These are phyloP conservation scores for Phalera bucephala DNA, from an alignment of 2,888 invertebrate species.

Conservation along the genomic window DNA sequence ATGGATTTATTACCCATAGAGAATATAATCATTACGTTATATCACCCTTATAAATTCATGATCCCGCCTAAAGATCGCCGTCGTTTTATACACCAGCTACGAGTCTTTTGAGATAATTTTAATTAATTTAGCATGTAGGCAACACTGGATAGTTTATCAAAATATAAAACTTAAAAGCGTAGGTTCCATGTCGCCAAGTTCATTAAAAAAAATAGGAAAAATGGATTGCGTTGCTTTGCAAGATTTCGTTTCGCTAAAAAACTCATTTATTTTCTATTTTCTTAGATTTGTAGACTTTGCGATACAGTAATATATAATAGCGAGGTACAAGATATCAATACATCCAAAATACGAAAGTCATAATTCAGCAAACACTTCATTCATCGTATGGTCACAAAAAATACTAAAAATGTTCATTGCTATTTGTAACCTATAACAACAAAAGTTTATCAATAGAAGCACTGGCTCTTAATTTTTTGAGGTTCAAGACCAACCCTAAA, in stretches of 20 bases:
- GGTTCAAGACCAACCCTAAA: conserved; percentile 44
- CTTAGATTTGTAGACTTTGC: conserved; percentile 16
- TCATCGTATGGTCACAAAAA: conserved; percentile 9
- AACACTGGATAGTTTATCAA: no score
- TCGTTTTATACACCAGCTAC: no score
- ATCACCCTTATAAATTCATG: no score
- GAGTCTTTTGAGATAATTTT: no score
- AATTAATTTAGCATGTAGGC: no score
- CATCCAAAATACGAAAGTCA: no score
- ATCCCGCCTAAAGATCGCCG: no score
- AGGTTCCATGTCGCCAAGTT: no score
- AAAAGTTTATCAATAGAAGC: conserved; percentile 27
- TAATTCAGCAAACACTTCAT: not conserved
- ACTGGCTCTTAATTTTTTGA: conserved; percentile 34
- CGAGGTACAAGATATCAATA: not conserved
- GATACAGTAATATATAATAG: conserved; percentile 9
- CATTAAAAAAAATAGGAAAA: conserved; percentile 13
- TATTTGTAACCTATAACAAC: conserved; percentile 29
- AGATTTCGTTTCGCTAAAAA: conserved; percentile 14
- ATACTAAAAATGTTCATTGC: conserved; percentile 17
- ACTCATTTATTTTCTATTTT: conserved; percentile 16
- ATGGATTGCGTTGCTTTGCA: conserved; percentile 20
- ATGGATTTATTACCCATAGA: no score
- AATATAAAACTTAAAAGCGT: no score
- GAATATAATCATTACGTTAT: no score